phyloP scores from a whole-genome alignment of 2,113 vertebrate species.

The Phaethornis superciliosus region DNA sequence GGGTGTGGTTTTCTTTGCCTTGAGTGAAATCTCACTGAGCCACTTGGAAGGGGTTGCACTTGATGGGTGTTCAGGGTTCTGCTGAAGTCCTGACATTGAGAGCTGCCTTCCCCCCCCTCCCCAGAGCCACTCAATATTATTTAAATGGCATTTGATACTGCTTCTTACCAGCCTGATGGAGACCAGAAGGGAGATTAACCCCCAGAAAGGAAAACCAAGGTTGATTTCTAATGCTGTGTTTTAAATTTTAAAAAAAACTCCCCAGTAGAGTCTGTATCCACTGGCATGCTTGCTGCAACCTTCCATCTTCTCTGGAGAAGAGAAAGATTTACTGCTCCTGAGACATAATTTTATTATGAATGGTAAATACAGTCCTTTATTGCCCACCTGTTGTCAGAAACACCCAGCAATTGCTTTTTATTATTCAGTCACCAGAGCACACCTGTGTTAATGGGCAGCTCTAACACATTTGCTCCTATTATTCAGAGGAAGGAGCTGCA shows the following conservation, averaged over 20 bases:
- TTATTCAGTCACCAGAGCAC: background rate
- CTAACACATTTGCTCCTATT: background rate
- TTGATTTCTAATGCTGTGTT: background rate
- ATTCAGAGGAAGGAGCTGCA: background rate
- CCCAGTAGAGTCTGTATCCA: fast-evolving
- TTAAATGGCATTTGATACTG: background rate
- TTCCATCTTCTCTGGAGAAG: too few relatives aligned
- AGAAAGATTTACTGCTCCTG: background rate
- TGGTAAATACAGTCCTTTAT: background rate
- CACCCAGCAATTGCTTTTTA: background rate
- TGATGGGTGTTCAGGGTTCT: fast-evolving
- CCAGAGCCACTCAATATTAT: too few relatives aligned
- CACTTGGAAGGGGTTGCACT: background rate
- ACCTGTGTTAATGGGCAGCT: background rate
- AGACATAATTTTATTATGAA: background rate
- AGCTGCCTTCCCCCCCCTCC: background rate
- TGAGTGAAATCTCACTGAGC: background rate
- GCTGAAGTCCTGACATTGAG: background rate
- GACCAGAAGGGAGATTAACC: background rate
- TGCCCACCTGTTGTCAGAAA: background rate
- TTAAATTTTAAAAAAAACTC: too few relatives aligned
- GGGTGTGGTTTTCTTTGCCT: background rate
- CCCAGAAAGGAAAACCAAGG: background rate
- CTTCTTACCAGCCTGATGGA: background rate
- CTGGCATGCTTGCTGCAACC: background rate